Conservation (phyloP, 2,797 vertebrate genomes). For the Ataeniobius toweri region DNA sequence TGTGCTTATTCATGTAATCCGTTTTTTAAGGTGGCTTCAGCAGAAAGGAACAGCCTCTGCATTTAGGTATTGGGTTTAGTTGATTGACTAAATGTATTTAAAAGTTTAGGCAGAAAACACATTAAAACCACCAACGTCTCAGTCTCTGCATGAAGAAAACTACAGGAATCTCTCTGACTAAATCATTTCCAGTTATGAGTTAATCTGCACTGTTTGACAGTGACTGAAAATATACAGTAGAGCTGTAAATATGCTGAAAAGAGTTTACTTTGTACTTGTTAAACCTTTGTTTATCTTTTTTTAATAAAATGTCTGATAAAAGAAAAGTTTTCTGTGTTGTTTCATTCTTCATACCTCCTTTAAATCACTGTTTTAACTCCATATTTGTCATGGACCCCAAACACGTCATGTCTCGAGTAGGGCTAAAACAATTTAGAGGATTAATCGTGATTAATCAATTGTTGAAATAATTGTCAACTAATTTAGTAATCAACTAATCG, state of each 20-base stretch:
- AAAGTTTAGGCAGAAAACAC: slow-evolving; percentile 17
- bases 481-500: too few relatives aligned
- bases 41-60: slow-evolving; percentile 42
- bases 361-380: background rate
- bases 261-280: slow-evolving; percentile 77
- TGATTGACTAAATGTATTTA: slow-evolving; percentile 41
- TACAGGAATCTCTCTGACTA: slow-evolving; percentile 13
- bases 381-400: too few relatives aligned
- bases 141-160: slow-evolving; percentile 53
- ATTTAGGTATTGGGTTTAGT: slow-evolving; percentile 31
- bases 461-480: too few relatives aligned
- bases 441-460: too few relatives aligned
- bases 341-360: background rate
- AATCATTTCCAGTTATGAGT: slow-evolving; percentile 32
- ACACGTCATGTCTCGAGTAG: too few relatives aligned
- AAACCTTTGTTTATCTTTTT: slow-evolving; percentile 75
- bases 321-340: slow-evolving; percentile 21
- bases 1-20: slow-evolving; percentile 37
- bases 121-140: slow-evolving; percentile 21
- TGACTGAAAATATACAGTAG: slow-evolving; percentile 56
- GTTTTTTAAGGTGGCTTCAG: slow-evolving; percentile 32
- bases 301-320: slow-evolving; percentile 78
- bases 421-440: too few relatives aligned
- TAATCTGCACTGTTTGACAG: slow-evolving; percentile 56
- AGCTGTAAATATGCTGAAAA: slow-evolving; percentile 77